Percentiles rank a stretch among this genome's conserved stretches.
Evolutionary conservation across 2,888 invertebrate genomes (phyloP).

Genomic region (Myopa tessellatipennis): DNA sequence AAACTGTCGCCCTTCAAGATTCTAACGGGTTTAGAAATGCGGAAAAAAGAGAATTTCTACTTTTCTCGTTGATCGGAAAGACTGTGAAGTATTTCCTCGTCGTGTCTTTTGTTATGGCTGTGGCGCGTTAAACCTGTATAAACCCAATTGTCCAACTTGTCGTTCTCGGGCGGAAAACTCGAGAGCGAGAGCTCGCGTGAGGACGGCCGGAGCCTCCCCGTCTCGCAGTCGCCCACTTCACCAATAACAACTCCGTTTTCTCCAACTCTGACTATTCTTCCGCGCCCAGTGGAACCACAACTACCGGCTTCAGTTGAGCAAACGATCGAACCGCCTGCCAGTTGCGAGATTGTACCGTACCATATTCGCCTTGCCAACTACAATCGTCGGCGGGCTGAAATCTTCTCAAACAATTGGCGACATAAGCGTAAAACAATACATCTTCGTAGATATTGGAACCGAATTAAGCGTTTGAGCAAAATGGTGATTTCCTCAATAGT

Average conservation of each 20-base stretch:
- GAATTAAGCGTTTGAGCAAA: background rate
- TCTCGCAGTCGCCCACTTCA: background rate
- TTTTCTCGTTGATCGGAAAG: too few relatives aligned
- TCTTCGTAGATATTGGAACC: constrained; percentile 21
- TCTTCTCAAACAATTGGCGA: background rate
- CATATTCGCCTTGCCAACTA: constrained; percentile 5
- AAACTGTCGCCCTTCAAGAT: constrained; percentile 36
- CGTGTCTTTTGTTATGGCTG: constrained; percentile 21
- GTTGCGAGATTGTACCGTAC: background rate
- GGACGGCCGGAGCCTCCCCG: too few relatives aligned
- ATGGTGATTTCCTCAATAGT: constrained; percentile 6
- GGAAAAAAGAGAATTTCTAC: background rate
- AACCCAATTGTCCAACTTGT: background rate
- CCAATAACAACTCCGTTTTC: background rate
- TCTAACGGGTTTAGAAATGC: constrained; percentile 32
- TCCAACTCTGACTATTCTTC: background rate
- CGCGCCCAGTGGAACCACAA: background rate
- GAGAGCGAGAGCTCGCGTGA: too few relatives aligned
- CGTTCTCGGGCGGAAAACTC: too few relatives aligned
- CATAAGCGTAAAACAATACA: background rate
- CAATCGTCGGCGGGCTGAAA: background rate
- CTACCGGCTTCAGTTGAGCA: background rate
- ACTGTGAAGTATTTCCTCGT: background rate
- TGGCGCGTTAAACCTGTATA: background rate
- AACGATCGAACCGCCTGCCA: background rate